phyloP scores from a whole-genome alignment of 2,888 invertebrate species.

The Allygus modestus region DNA sequence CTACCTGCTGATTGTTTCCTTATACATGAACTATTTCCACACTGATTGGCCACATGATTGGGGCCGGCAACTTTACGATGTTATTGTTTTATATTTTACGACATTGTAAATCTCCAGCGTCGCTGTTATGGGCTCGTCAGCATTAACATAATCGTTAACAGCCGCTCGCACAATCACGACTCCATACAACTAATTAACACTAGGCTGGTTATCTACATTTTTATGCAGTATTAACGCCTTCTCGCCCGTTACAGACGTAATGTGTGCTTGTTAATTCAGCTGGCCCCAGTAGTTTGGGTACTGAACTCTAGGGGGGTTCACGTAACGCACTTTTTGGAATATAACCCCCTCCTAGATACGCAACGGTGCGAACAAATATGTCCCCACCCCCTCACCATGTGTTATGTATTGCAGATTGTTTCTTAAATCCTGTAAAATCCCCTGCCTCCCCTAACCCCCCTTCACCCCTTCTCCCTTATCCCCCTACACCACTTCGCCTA shows the following conservation, averaged over 20 bases:
- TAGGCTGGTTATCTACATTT: slow-evolving; percentile 1
- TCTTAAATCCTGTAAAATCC: no score
- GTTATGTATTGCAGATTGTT: no score
- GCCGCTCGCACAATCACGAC: background rate
- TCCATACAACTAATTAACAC: background rate
- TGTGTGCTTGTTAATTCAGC: background rate
- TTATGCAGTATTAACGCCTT: background rate
- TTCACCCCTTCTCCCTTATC: no score
- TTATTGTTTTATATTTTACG: slow-evolving; percentile 36
- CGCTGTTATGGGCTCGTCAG: background rate
- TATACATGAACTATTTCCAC: background rate
- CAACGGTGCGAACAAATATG: no score
- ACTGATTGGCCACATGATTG: background rate
- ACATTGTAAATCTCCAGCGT: slow-evolving; percentile 3
- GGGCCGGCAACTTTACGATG: slow-evolving; percentile 4
- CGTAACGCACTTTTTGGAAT: no score
- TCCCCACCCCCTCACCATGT: no score
- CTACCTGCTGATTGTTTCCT: background rate
- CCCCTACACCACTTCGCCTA: no score
- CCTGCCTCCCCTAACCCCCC: no score
- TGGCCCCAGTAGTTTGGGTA: no score
- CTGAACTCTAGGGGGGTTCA: no score
- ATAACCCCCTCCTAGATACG: no score
- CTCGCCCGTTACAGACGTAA: background rate
- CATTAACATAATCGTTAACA: slow-evolving; percentile 32